Evolutionary conservation across 2,113 vertebrate species (phyloP), one percentile per base, ranked within the genome.

Genomic region (Clupea harengus): DNA sequence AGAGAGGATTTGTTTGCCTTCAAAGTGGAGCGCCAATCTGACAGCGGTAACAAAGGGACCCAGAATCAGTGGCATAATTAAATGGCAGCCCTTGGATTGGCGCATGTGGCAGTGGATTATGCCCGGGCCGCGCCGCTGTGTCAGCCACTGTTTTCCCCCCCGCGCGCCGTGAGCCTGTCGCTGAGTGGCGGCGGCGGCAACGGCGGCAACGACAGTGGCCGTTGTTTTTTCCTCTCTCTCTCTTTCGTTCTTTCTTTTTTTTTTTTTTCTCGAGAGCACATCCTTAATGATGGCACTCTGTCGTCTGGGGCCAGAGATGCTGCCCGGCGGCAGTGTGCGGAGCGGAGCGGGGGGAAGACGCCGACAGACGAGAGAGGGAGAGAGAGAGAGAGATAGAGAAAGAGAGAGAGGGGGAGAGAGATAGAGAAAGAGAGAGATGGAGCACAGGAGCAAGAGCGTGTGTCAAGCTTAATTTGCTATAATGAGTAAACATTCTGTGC

Each of bases 21-120:
- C 49, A 81, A 87, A 87, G 52, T 84, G 87, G 52, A 86, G 88
- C 87, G 89, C 83, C 64, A 45, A 80, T 45, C 88, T 85, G 90
- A 90, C 91, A 86, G 86, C 88, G 87, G 88, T 88, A 91, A 91
- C 88, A 92, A 89, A 87, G 86, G 52, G 57, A 75, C 89, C 87
- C 57, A 88, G 91, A 91, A 90, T 90, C 88, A 82, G 86, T 86
- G 90, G 88, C 91, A 92, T 92, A 90, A 92, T 92, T 90, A 90
- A 92, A 92, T 91, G 89, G 86, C 85, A 90, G 88, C 82, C 87
- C 89, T 89, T 88, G 89, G 89, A 88, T 87, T 72, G 86, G 89
- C 86, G 83, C 86, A 90, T 78, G 72, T 78, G 72, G 72, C 72
- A 13, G 11, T 4, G 25, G 67, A 32, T 32, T 75, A 75, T 32